These are phyloP conservation scores for Hycleus cichorii DNA, from an alignment of 1,140 invertebrate genomes.

Conservation along the genomic window DNA sequence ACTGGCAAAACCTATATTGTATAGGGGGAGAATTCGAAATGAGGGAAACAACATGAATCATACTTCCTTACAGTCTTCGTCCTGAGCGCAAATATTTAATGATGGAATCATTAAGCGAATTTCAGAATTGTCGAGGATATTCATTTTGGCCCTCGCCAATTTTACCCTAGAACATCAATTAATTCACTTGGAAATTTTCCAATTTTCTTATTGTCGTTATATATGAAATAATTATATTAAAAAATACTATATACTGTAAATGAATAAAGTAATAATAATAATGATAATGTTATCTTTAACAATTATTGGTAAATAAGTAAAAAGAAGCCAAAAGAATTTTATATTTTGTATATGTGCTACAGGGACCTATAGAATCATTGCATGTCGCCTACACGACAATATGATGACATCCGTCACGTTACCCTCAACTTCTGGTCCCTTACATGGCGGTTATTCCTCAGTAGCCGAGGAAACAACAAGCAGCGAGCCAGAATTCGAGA, in stretches of 20 bases:
- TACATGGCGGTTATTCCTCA: constrained; percentile 35
- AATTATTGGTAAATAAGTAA: background rate
- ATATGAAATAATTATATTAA: no score
- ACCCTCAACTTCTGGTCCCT: constrained; percentile 37
- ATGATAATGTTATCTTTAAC: background rate
- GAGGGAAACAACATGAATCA: constrained; percentile 32
- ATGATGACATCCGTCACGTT: constrained; percentile 42
- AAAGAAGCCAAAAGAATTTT: background rate
- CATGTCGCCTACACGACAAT: constrained; percentile 39
- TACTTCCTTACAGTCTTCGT: constrained; percentile 26
- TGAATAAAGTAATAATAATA: no score
- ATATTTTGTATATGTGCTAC: constrained; percentile 7
- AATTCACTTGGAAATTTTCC: background rate
- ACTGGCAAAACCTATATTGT: constrained; percentile 21
- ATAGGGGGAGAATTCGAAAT: constrained; percentile 24
- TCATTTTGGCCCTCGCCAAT: background rate
- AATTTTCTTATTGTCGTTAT: constrained; percentile 8
- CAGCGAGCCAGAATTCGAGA: constrained; percentile 33
- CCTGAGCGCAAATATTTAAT: constrained; percentile 29
- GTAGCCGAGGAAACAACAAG: constrained; percentile 30
- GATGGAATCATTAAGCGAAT: constrained; percentile 23
- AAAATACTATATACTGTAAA: no score
- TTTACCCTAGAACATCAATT: background rate
- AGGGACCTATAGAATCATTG: constrained; percentile 41
- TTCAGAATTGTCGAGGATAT: background rate